These are phyloP conservation scores for Hermaeophaga mercurialis DNA, from an alignment of 2,888 invertebrate genomes.

Conservation along the genomic window DNA sequence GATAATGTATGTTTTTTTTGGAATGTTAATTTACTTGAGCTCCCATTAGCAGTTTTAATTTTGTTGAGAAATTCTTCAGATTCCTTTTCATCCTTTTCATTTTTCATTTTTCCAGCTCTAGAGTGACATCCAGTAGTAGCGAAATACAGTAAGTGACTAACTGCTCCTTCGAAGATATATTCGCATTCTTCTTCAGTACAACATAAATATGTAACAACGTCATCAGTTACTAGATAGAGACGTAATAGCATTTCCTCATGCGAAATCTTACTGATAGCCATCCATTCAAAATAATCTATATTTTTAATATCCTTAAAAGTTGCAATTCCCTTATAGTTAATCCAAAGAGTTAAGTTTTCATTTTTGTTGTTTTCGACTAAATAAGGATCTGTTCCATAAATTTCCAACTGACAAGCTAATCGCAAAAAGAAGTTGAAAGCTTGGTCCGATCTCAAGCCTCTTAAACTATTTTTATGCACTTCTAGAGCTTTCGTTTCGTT, in stretches of 20 bases:
- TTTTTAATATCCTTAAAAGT: constrained; percentile 27
- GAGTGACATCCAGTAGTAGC: constrained; percentile 30
- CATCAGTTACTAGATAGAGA: constrained; percentile 23
- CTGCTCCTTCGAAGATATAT: constrained; percentile 36
- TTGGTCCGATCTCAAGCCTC: constrained; percentile 31
- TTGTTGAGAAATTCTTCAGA: neutral
- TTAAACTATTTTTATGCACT: constrained; percentile 35
- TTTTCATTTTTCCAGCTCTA: constrained; percentile 25
- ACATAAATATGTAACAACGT: constrained; percentile 30
- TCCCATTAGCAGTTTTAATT: no score
- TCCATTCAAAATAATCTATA: constrained; percentile 32
- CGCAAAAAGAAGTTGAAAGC: constrained; percentile 39
- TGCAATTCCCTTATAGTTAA: constrained; percentile 37
- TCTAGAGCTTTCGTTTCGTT: constrained; percentile 38
- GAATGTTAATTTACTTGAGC: no score
- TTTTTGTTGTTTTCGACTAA: constrained; percentile 30
- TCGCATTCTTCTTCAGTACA: constrained; percentile 36
- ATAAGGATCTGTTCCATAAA: constrained; percentile 40
- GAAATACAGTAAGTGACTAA: constrained; percentile 35
- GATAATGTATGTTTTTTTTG: neutral
- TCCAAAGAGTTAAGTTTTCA: constrained; percentile 34
- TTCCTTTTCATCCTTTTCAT: neutral
- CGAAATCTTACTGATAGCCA: constrained; percentile 20
- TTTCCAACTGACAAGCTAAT: constrained; percentile 38
- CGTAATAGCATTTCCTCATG: constrained; percentile 32